These are phyloP conservation scores for Eumerus sabulonum DNA, from an alignment of 2,888 invertebrate genomes.

Conservation along the genomic window DNA sequence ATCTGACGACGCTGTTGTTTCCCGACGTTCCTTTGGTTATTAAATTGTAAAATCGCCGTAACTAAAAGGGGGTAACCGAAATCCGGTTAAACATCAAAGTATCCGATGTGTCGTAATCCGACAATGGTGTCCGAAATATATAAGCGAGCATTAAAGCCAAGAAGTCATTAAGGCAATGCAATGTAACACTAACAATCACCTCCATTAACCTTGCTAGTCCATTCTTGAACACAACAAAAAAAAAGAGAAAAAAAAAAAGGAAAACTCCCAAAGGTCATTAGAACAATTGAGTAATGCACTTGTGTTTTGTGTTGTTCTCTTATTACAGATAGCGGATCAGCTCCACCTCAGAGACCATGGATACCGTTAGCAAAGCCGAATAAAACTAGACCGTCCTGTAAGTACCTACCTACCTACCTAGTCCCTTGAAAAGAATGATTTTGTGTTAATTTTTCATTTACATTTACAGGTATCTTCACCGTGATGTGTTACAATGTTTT, in stretches of 20 bases:
- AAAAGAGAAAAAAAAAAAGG: background rate
- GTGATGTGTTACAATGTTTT: conserved; percentile 99
- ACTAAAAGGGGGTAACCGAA: conserved; percentile 32
- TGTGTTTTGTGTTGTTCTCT: conserved; percentile 72
- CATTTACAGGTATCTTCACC: conserved; percentile 90
- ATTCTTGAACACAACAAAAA: conserved; percentile 37
- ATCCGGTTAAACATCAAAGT: conserved; percentile 43
- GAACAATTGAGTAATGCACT: conserved; percentile 64
- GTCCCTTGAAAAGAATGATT: conserved; percentile 18
- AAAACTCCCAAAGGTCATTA: conserved; percentile 58
- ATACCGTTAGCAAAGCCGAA: conserved; percentile 94
- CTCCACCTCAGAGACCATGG: conserved; percentile 97
- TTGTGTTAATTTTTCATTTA: conserved; percentile 42
- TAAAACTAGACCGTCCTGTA: conserved; percentile 93
- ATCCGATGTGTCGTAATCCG: conserved; percentile 48
- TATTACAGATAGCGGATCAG: conserved; percentile 92
- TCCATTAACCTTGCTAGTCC: conserved; percentile 60
- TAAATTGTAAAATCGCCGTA: conserved; percentile 54
- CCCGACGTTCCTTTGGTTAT: conserved; percentile 31
- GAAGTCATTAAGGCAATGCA: background rate
- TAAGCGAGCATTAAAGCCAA: conserved; percentile 5
- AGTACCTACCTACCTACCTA: too few relatives aligned
- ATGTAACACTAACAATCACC: conserved; percentile 45
- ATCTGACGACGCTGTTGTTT: conserved; percentile 54
- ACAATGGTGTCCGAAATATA: conserved; percentile 41